Base-by-base conservation (phyloP, 1,140 invertebrate species). In the Leptonema lineaticorne region DNA sequence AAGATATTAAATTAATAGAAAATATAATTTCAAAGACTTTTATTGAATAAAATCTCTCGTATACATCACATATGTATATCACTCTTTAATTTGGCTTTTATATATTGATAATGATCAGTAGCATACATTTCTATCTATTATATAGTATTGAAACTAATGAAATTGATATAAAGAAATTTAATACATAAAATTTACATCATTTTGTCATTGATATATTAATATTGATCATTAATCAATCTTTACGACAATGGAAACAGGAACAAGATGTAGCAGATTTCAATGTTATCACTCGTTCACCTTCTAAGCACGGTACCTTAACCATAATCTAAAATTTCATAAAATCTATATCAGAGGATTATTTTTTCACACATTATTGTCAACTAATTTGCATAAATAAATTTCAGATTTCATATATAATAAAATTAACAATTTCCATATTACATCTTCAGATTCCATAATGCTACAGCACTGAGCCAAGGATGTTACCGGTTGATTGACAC, bases 381-480 rank as follows among this genome's bases (percentile, higher is more conserved):
- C 16, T 2, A 11, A 41, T 41, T 37, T 6, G 46, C 11, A 37
- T 46, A 14, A 18, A 5, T 16, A 5, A 60, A 60, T 14, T 7
- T 45, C 29, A 7, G 1, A n/a, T n/a, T n/a, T n/a, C n/a, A n/a
- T 57, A 24, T 26, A 26, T 57, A 57, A 57, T 57, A 57, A 6
- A 37, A 85, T 85, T 79, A n/a, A n/a, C n/a, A n/a, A n/a, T n/a
- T n/a, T n/a, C n/a, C n/a, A n/a, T n/a, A n/a, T n/a, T n/a, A 92
- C 90, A 75, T 91, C 88, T 81, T 92, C 90, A 0, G 91, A 88
- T 69, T 93, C 91, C 87, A 93, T 92, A 64, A 94, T 94, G 78
- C 91, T 93, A 78, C 93, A 95, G 76, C 93, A 95, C 75, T 93
- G 89, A 0, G 91, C 92, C n/a, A 93, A 84, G 0, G 92, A 93